These are phyloP conservation scores for Sinopyrophorus schimmeli DNA, from an alignment of 2,888 invertebrate genomes.

Conservation along the genomic window DNA sequence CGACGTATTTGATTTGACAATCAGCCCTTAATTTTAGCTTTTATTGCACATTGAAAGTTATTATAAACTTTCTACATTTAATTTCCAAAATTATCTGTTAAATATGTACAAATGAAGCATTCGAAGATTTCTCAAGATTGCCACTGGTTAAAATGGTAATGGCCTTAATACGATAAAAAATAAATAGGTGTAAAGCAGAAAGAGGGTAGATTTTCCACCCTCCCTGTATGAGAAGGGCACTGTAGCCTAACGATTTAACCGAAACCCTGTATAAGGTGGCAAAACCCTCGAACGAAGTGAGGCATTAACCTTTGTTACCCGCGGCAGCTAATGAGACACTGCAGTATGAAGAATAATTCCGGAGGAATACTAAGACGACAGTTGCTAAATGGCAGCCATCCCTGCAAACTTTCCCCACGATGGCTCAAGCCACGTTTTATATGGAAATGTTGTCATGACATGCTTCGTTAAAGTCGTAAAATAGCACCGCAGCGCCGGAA, in stretches of 20 bases:
- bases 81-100: too few species aligned
- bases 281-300: slow-evolving; percentile 28
- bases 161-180: too few species aligned
- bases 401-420: slow-evolving; percentile 46
- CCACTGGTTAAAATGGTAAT: too few species aligned
- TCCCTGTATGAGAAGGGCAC: too few species aligned
- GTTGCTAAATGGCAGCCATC: slow-evolving; percentile 49
- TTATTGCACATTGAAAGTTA: too few species aligned
- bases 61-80: too few species aligned
- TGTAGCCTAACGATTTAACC: slow-evolving; percentile 26
- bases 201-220: too few species aligned
- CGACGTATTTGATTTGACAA: too few species aligned
- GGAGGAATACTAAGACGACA: slow-evolving; percentile 42
- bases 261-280: slow-evolving; percentile 26
- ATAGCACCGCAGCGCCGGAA: slow-evolving; percentile 49
- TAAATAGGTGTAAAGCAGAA: too few species aligned
- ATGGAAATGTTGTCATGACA: slow-evolving; percentile 49
- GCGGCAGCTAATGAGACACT: slow-evolving; percentile 30
- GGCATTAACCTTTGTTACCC: slow-evolving; percentile 31
- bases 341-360: slow-evolving; percentile 45
- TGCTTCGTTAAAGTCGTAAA: slow-evolving; percentile 55
- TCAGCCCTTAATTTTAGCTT: too few species aligned
- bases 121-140: too few species aligned
- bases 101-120: too few species aligned
- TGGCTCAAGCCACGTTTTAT: slow-evolving; percentile 42